Percentiles rank a stretch among this genome's conserved stretches.
phyloP scores from a whole-genome alignment of 2,113 vertebrate species.

The Danionella cerebrum region DNA sequence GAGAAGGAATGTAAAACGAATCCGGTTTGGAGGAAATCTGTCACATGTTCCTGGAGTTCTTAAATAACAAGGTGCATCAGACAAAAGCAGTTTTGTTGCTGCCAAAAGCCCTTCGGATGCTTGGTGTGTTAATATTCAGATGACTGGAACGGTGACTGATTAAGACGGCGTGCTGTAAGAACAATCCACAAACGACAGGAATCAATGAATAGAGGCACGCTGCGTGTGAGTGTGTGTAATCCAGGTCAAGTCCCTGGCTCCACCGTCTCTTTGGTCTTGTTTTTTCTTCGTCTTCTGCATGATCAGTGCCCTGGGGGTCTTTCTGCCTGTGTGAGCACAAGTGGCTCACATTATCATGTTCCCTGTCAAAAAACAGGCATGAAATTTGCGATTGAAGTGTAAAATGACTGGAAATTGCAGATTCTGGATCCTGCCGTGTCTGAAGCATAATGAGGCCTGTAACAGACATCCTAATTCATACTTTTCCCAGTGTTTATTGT shows the following conservation, averaged over 20 bases:
- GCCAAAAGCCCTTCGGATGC: slow-evolving; percentile 23
- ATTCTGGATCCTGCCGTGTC: neutral
- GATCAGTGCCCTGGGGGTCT: slow-evolving; percentile 22
- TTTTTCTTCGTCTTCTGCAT: neutral
- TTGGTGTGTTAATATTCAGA: slow-evolving; percentile 32
- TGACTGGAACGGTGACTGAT: slow-evolving; percentile 28
- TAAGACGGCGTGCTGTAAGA: slow-evolving; percentile 29
- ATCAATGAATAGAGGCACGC: slow-evolving; percentile 27
- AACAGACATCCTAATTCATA: neutral
- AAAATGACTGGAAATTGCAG: slow-evolving; percentile 17
- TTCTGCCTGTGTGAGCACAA: slow-evolving; percentile 20
- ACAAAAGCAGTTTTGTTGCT: neutral
- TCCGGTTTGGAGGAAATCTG: no score
- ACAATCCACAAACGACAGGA: slow-evolving; percentile 23
- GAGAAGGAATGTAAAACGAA: no score
- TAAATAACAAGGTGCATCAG: neutral
- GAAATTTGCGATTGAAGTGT: slow-evolving; percentile 13
- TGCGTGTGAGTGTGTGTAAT: slow-evolving; percentile 29
- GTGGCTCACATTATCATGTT: slow-evolving; percentile 12
- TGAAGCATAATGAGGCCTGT: neutral
- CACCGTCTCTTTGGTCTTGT: slow-evolving; percentile 24
- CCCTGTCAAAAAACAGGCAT: slow-evolving; percentile 17
- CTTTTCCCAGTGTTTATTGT: neutral
- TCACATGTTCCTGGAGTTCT: no score
- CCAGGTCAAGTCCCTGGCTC: slow-evolving; percentile 36